phyloP scores from a whole-genome alignment of 2,888 invertebrate species.

The Dynastes grantii region DNA sequence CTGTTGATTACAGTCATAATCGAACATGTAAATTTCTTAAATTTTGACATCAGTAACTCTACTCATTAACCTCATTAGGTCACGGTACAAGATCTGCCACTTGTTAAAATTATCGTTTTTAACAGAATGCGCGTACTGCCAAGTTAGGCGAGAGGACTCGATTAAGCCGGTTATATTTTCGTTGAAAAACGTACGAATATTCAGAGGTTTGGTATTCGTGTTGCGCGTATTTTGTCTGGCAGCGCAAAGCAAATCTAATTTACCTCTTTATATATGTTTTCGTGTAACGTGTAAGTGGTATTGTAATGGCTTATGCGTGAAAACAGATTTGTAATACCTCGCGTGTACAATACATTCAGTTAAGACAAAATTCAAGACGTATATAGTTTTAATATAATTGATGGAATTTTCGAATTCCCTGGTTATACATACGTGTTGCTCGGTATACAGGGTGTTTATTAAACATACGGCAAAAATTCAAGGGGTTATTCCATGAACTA shows the following conservation, averaged over 20 bases:
- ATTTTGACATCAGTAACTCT: neutral
- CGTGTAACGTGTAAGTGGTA: constrained; percentile 10
- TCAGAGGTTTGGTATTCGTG: constrained; percentile 28
- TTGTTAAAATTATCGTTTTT: constrained; percentile 34
- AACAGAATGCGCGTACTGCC: constrained; percentile 14
- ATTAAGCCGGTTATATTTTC: no score
- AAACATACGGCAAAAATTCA: no score
- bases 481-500: no score
- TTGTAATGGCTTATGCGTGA: constrained; percentile 7
- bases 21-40: neutral
- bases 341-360: neutral
- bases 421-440: no score
- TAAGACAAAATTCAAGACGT: neutral
- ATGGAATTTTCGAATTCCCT: constrained; percentile 6
- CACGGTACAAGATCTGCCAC: neutral
- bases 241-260: constrained; percentile 25
- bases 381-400: neutral
- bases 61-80: neutral
- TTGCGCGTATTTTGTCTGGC: constrained; percentile 36
- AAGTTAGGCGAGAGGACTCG: neutral
- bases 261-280: constrained; percentile 27
- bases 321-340: constrained; percentile 30
- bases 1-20: neutral
- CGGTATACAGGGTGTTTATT: no score
- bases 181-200: neutral